Base-by-base conservation (phyloP, 2,113 vertebrate genomes). In the Daubentonia madagascariensis region DNA sequence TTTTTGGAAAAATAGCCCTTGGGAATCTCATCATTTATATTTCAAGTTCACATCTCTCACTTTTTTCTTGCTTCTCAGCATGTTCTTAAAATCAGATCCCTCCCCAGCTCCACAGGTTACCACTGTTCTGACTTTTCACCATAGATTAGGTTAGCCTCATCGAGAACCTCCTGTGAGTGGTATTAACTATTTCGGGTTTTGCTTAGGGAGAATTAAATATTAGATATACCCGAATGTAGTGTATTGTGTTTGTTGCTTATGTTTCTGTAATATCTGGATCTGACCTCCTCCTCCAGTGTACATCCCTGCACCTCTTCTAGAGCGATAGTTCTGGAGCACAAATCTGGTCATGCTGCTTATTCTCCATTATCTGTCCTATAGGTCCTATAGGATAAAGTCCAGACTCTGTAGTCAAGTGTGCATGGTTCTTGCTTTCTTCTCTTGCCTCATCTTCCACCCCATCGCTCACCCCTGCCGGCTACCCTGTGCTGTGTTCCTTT, bases 1-100 rank as follows among this genome's bases (percentile, higher is more conserved):
- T 70, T 97, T 96, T 91, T 80, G 80, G 48, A 94, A 95, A 96
- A 96, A 85, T 81, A 32, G 25, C 79, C 92, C 97, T 96, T 91
- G 84, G 43, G 70, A 96, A 65, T 89, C 50, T 91, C 61, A 89
- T 90, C 63, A 76, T 94, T 96, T 95, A 16, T 96, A 80, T 93
- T 89, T 68, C 81, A 89, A 73, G 85, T 93, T 96, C 54, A 92
- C 30, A 20, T 48, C 63, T 85, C 67, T 89, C 11, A n/a, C 35
- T 79, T 89, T 45, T 95, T 59, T n/a, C 91, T 89, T 88, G 67
- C 32, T 96, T 91, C 85, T 43, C 48, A 91, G 37, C n/a, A n/a
- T 91, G 88, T 92, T 86, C 37, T 91, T 81, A n/a, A n/a, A n/a
- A 17, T 45, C 52, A 87, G 23, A 80, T 67, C 57, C 72, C 8